These are phyloP conservation scores for Rhagium mordax DNA, from an alignment of 2,888 invertebrate species.

Conservation along the genomic window DNA sequence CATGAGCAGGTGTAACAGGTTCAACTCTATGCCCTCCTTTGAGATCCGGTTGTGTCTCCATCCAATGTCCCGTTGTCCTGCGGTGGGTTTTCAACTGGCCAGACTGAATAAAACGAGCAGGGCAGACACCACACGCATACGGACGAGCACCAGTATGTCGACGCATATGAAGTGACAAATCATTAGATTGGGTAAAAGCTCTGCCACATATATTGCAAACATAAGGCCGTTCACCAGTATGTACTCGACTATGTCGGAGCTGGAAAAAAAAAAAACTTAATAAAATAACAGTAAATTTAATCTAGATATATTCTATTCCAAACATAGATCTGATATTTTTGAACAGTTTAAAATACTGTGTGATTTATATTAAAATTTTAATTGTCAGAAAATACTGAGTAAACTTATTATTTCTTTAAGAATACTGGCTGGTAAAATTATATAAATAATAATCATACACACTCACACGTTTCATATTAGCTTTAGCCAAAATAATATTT, in stretches of 20 bases:
- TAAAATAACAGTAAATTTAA: not conserved
- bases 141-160: constrained; percentile 81
- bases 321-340: too few relatives aligned
- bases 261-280: constrained; percentile 40
- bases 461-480: too few relatives aligned
- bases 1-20: constrained; percentile 66
- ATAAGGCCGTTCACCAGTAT: constrained; percentile 70
- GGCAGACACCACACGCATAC: constrained; percentile 78
- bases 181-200: constrained; percentile 81
- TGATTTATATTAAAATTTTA: too few relatives aligned
- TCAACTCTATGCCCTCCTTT: constrained; percentile 69
- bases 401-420: too few relatives aligned
- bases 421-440: too few relatives aligned
- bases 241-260: constrained; percentile 69
- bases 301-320: too few relatives aligned
- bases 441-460: too few relatives aligned
- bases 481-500: too few relatives aligned
- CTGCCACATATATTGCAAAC: constrained; percentile 69
- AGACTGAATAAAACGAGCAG: constrained; percentile 79
- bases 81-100: constrained; percentile 77
- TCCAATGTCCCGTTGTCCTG: constrained; percentile 75
- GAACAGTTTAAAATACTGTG: too few relatives aligned
- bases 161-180: constrained; percentile 79
- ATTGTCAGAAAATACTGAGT: too few relatives aligned
- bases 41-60: constrained; percentile 68